These are phyloP conservation scores for Drusus annulatus DNA, from an alignment of 1,140 invertebrate genomes.

Conservation along the genomic window DNA sequence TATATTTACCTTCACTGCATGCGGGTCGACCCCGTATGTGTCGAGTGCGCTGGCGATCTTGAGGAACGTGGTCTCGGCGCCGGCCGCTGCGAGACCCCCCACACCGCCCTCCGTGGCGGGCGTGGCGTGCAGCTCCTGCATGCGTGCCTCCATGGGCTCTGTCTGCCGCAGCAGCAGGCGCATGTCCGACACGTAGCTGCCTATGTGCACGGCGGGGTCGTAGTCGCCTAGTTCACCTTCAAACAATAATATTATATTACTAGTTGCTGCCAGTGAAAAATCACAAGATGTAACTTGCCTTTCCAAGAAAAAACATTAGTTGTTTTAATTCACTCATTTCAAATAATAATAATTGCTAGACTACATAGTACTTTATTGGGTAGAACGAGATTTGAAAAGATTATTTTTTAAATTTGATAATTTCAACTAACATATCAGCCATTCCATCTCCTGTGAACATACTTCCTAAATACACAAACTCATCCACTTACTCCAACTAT, in stretches of 20 bases:
- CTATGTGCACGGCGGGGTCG: conserved; percentile 89
- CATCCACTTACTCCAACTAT: too few relatives aligned
- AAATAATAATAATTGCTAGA: too few relatives aligned
- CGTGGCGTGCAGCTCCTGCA: conserved; percentile 68
- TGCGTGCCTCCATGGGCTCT: conserved; percentile 83
- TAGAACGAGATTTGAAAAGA: too few relatives aligned
- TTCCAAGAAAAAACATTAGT: too few relatives aligned
- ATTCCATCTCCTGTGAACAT: too few relatives aligned
- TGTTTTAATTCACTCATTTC: too few relatives aligned
- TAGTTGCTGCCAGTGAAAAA: too few relatives aligned
- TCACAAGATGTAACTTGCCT: too few relatives aligned
- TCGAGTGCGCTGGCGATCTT: conserved; percentile 91
- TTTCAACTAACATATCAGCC: too few relatives aligned
- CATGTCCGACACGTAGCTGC: conserved; percentile 93
- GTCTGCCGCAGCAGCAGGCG: conserved; percentile 95
- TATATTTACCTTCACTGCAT: conserved; percentile 91
- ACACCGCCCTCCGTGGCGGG: conserved; percentile 69
- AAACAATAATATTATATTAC: conserved; percentile 41
- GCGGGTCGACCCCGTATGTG: conserved; percentile 97
- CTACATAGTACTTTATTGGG: too few relatives aligned
- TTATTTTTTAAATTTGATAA: too few relatives aligned
- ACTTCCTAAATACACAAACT: too few relatives aligned
- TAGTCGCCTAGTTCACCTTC: conserved; percentile 96
- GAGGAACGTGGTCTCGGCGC: conserved; percentile 88
- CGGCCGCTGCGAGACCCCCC: conserved; percentile 80